These are phyloP conservation scores for Syritta pipiens DNA, from an alignment of 2,888 invertebrate genomes.

Conservation along the genomic window DNA sequence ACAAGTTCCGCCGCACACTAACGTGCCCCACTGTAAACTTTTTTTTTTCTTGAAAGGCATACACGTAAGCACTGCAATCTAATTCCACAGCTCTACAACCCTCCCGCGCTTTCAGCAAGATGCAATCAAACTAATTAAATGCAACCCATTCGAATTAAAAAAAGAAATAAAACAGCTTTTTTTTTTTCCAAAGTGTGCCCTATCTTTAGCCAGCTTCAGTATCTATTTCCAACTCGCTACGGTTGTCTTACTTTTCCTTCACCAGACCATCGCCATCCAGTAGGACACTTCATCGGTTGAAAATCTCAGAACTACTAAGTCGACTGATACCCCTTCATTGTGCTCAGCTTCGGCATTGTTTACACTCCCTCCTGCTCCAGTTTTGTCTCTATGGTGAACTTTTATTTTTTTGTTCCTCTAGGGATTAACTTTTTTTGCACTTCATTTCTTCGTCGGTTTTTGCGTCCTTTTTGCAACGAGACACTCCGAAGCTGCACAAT, in stretches of 20 bases:
- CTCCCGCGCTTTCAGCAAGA: background rate
- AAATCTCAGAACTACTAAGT: slow-evolving; percentile 41
- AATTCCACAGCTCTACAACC: background rate
- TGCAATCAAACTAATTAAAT: slow-evolving; percentile 60
- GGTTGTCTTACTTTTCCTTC: slow-evolving; percentile 9
- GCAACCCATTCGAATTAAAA: slow-evolving; percentile 48
- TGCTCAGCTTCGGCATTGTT: slow-evolving; percentile 22
- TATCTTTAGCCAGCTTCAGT: slow-evolving; percentile 5
- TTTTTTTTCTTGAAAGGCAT: too few species aligned
- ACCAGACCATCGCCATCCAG: background rate
- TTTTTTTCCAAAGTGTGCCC: background rate
- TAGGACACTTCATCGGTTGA: slow-evolving; percentile 17
- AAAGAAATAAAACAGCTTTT: slow-evolving; percentile 22
- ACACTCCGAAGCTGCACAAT: slow-evolving; percentile 25
- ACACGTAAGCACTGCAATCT: background rate
- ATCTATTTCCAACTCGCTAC: slow-evolving; percentile 1
- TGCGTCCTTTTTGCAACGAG: slow-evolving; percentile 1
- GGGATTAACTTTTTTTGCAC: slow-evolving; percentile 25
- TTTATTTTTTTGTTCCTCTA: background rate
- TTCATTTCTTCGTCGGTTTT: background rate
- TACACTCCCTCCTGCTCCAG: slow-evolving; percentile 17
- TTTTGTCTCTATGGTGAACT: too few species aligned
- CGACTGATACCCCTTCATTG: slow-evolving; percentile 34
- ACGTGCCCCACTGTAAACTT: too few species aligned
- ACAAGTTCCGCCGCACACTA: too few species aligned